These are phyloP conservation scores for Xylocopa sonorina DNA, from an alignment of 1,140 invertebrate species.

Conservation along the genomic window DNA sequence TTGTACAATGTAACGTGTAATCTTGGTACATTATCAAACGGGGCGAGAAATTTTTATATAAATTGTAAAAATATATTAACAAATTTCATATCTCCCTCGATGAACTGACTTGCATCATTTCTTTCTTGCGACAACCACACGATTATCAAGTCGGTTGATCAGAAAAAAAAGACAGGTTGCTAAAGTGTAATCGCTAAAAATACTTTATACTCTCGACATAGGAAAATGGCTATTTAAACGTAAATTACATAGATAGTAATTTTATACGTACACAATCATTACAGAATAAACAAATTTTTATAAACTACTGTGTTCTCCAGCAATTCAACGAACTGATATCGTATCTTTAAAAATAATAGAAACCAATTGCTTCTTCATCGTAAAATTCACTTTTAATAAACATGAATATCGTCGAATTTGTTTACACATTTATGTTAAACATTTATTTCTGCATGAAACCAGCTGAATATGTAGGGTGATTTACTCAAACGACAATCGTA, in stretches of 20 bases:
- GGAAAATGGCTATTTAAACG: constrained; percentile 68
- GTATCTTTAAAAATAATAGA: neutral
- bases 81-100: constrained; percentile 6
- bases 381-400: too few species aligned
- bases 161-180: constrained; percentile 52
- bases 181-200: constrained; percentile 46
- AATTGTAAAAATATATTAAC: constrained; percentile 23
- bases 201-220: constrained; percentile 54
- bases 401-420: too few species aligned
- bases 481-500: too few species aligned
- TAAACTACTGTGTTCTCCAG: constrained; percentile 40
- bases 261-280: constrained; percentile 76
- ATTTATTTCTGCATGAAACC: too few species aligned
- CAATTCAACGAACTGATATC: neutral
- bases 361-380: neutral
- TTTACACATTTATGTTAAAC: too few species aligned
- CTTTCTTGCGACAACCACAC: neutral
- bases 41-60: constrained; percentile 33
- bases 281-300: constrained; percentile 75
- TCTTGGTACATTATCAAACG: constrained; percentile 37
- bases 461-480: too few species aligned
- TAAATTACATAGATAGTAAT: constrained; percentile 74
- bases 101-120: constrained; percentile 40
- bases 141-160: constrained; percentile 55
- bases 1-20: constrained; percentile 64